These are phyloP conservation scores for Brachionus asplanchnoidis DNA, from an alignment of 1,140 invertebrate genomes.

Conservation along the genomic window DNA sequence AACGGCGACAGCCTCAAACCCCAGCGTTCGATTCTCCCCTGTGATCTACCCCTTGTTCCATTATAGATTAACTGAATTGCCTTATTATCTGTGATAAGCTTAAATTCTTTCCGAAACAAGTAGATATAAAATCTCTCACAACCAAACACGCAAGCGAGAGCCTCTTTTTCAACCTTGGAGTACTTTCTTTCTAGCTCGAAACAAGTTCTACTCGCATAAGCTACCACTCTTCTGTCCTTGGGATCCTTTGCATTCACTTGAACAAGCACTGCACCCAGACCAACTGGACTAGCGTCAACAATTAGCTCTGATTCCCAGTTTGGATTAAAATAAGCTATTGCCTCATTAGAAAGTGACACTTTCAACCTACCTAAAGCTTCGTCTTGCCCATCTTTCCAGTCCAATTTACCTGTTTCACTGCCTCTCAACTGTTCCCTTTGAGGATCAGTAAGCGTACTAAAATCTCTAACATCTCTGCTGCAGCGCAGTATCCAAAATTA, in stretches of 20 bases:
- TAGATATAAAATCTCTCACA: neutral
- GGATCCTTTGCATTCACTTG: neutral
- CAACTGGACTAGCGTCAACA: neutral
- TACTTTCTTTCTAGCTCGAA: neutral
- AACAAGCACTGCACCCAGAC: neutral
- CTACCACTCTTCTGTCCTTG: neutral
- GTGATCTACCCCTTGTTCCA: neutral
- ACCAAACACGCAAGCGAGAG: neutral
- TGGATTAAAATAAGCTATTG: neutral
- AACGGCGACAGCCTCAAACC: neutral
- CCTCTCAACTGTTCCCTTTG: neutral
- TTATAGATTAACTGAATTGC: neutral
- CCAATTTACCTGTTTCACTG: neutral
- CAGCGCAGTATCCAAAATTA: slow-evolving; percentile 43
- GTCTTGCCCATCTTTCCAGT: neutral
- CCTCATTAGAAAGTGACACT: neutral
- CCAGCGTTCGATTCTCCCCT: neutral
- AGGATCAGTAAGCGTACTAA: neutral
- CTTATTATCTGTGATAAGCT: neutral
- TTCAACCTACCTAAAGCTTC: neutral
- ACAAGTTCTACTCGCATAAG: neutral
- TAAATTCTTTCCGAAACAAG: neutral
- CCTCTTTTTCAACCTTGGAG: neutral
- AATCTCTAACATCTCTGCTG: slow-evolving; percentile 40
- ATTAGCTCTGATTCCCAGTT: no score